Conservation (phyloP, 2,113 vertebrate species). For the Datnioides undecimradiatus region DNA sequence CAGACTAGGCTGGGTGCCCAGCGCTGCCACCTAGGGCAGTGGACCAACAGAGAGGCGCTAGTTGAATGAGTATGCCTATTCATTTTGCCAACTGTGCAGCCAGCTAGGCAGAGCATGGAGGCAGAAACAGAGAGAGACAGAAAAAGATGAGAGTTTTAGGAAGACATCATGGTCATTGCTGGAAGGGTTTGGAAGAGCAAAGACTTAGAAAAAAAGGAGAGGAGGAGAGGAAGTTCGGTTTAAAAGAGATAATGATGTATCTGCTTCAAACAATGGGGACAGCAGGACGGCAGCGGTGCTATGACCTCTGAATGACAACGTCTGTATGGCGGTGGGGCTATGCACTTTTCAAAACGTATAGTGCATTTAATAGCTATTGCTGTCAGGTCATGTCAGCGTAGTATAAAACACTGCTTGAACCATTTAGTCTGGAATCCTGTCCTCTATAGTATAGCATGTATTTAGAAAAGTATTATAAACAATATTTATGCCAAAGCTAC, state of each 20-base stretch:
- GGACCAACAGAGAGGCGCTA: conserved; percentile 58
- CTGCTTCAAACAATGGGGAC: conserved; percentile 29
- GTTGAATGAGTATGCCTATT: conserved; percentile 63
- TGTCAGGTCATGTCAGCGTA: background rate
- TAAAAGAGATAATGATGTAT: conserved; percentile 55
- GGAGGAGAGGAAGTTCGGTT: conserved; percentile 31
- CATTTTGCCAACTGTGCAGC: conserved; percentile 59
- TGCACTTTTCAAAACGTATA: background rate
- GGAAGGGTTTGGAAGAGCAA: conserved; percentile 51
- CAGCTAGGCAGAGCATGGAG: conserved; percentile 52
- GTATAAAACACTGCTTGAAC: background rate
- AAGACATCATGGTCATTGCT: conserved; percentile 64
- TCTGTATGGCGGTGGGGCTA: background rate
- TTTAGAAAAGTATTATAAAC: background rate
- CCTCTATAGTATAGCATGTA: no score
- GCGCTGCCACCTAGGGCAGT: conserved; percentile 69
- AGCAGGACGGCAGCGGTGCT: conserved; percentile 26
- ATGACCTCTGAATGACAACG: conserved; percentile 42
- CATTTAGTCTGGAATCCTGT: background rate
- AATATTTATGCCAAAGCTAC: background rate
- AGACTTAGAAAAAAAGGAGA: conserved; percentile 32
- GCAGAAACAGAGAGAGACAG: conserved; percentile 38
- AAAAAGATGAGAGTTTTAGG: conserved; percentile 57
- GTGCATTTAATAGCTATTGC: background rate
- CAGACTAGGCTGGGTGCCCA: conserved; percentile 65